Evolutionary conservation across 1,140 invertebrate species (phyloP), one percentile per base, ranked within the genome.

Genomic region (Drosophila ogumai): DNA sequence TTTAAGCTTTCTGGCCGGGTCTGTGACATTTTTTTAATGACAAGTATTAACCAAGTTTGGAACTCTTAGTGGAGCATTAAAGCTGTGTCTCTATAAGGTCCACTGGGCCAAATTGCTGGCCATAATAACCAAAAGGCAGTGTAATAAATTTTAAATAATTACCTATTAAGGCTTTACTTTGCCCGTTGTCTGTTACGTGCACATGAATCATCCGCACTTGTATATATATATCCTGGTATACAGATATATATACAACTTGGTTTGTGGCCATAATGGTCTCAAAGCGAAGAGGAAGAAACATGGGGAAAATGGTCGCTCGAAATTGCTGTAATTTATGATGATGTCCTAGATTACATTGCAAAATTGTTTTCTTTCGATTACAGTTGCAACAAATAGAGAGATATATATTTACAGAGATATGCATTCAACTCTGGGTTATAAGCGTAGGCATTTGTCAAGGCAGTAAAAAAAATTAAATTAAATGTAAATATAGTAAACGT

Each of bases 61-160:
- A n/a, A 7, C 40, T 34, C 46, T 67, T 67, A 67, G 65, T 65
- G 65, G 44, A 50, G 44, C 34, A 17, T 36, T 69, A 44, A 68
- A 19, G 34, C 43, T 41, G 36, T 22, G 19, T 28, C 68, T 49
- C 31, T 72, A 72, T 71, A 72, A 76, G 64, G 73, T 76, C 73
- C 44, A 54, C 32, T 67, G 63, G 67, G 63, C 67, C 57, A 74
- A 57, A 64, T 55, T 75, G 59, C 43, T 56, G 58, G 58, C 60
- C 79, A 82, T 63, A 79, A 75, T 76, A 87, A 55, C 57, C 75
- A 77, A 72, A 72, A 61, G 77, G 59, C 65, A 88, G 75, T 69
- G 84, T 73, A 91, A 92, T 92, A 92, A 92, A 92, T 92, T 91
- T 91, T 59, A 86, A 91, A 92, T 92, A 92, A 92, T 91, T 91